Percentiles rank a stretch among this genome's conserved stretches.
phyloP scores from a whole-genome alignment of 2,888 invertebrate genomes.

The Spisula subtruncata region DNA sequence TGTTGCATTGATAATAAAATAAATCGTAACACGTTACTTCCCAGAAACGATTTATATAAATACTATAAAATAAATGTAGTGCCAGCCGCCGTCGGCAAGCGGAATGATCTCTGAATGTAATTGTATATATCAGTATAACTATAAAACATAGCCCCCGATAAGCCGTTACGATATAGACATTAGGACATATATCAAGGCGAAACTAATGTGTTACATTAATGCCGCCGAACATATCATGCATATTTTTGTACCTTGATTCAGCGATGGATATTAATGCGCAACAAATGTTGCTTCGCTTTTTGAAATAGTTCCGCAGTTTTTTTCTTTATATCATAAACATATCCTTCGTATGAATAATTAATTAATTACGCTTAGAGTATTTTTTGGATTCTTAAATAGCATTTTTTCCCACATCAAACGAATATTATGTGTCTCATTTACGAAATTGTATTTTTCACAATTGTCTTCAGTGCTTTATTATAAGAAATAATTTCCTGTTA shows the following conservation, averaged over 20 bases:
- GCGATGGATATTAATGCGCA: neutral
- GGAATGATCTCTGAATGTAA: neutral
- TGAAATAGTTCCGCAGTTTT: constrained; percentile 7
- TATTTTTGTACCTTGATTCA: neutral
- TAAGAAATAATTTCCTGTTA: neutral
- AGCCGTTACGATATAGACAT: constrained; percentile 7
- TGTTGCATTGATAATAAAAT: too few species aligned
- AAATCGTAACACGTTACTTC: too few species aligned
- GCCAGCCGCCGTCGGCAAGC: neutral
- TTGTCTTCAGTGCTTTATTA: neutral
- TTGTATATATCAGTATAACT: neutral
- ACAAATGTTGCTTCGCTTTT: constrained; percentile 22
- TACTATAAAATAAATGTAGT: neutral
- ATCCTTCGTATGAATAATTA: constrained; percentile 3
- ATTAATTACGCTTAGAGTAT: neutral
- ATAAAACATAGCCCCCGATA: constrained; percentile 7
- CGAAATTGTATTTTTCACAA: neutral
- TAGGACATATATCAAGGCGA: neutral
- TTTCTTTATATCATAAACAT: neutral
- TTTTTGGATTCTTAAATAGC: neutral
- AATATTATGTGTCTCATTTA: neutral
- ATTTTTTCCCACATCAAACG: neutral
- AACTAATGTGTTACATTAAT: constrained; percentile 8
- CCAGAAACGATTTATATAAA: neutral
- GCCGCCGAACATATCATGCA: neutral